Evolutionary conservation across 1,140 invertebrate genomes (phyloP), one percentile per base, ranked within the genome.

Genomic region (Lasioglossum albipes): DNA sequence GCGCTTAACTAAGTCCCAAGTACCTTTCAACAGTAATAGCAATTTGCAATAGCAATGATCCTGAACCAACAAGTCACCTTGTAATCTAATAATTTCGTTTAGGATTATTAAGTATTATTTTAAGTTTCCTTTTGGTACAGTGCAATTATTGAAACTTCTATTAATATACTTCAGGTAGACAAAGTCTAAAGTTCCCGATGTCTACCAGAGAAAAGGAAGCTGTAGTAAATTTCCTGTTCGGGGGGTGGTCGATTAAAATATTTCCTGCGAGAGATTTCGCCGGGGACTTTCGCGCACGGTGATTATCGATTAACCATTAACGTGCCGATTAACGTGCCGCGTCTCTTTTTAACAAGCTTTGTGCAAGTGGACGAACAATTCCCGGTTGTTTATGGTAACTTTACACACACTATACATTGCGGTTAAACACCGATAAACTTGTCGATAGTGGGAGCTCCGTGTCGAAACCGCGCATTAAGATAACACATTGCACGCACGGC

Each of bases 361-460:
- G 52, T 64, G 70, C 49, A 73, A 74, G 27, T 66, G 72, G 31
- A 22, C 41, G 54, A 66, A 79, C 70, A 45, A 74, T 68, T 52
- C 72, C 42, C 16, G 41, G 41, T 68, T 75, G 65, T 80, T 80
- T 80, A 62, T 31, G 9, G 65, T 20, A 9, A 75, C 52, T 61
- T 49, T 59, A 27, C 13, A 41, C 13, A 27, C 52, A 52, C 27
- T 62, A 42, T 62, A 68, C 22, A 42, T 75, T 61, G 49, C 61
- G 62, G 72, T 75, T 80, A 80, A 80, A 68, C 62, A 67, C 72
- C 65, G 72, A 80, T 80, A 59, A 75, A 75, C 42, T 68, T 62
- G 64, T 75, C 64, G 78, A 75, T 79, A 67, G 2, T 18, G 49
- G 36, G 5, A 18, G 20, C 18, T 16, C 20, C 45, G 49, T 16